Base-by-base conservation (phyloP, 1,140 invertebrate species). In the Meteorus sp. region DNA sequence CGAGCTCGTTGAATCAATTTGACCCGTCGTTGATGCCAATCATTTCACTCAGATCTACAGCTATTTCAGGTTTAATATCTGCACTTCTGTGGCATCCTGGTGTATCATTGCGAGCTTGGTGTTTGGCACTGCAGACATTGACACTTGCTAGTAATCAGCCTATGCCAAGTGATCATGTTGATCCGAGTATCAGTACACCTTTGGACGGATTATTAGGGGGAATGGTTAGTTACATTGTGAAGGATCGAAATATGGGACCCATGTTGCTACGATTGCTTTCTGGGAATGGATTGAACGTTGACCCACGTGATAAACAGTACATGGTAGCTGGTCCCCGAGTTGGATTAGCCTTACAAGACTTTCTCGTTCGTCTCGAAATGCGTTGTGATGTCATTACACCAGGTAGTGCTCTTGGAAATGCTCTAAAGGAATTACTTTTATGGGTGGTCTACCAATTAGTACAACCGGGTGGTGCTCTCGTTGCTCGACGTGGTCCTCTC, bases 221-320 rank as follows among this genome's bases (percentile, higher is more conserved):
- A 27, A 84, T 89, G 73, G 84, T 85, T 22, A 79, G 81, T 17
- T 81, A 78, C 13, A 87, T 92, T 53, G 78, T 91, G 11, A 85
- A 83, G 48, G 86, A 91, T 70, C 77, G 81, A 35, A 88, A 89
- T 63, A 85, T 90, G 65, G 85, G 88, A n/a, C 83, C 85, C 61
- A 85, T 91, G 78, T 81, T 93, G 11, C 73, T 88, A 11, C 83
- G 87, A 47, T 85, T 93, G 61, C 80, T 92, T 33, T 90, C 89
- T 13, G 88, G 89, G 4, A 83, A 79, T 58, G 83, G 84, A 43
- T 67, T 85, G 52, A 78, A 78, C 63, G 67, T 76, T 2, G 79
- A 82, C 37, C 76, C 76, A 45, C 79, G 78, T 43, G 81, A 85
- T 61, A 82, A 82, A 66, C 78, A 77, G 70, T 83, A 75, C 52